phyloP scores from a whole-genome alignment of 2,888 invertebrate species.

The Eucera pruinosa region DNA sequence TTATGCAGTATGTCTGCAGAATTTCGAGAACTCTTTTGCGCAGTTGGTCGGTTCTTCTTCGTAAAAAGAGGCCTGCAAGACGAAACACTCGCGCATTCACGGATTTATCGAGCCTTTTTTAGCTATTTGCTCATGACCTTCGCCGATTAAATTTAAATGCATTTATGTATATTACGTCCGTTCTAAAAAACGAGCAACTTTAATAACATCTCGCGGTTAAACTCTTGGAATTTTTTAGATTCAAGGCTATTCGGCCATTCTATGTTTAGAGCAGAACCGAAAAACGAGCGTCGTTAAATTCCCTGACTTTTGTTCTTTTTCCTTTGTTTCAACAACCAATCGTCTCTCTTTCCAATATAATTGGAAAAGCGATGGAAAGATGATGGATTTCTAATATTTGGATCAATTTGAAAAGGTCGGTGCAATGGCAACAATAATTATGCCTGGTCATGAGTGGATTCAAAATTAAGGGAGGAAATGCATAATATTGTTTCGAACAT shows the following conservation, averaged over 20 bases:
- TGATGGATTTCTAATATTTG: too few species aligned
- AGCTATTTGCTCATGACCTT: slow-evolving; percentile 35
- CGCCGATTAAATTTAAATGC: slow-evolving; percentile 55
- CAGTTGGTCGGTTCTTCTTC: slow-evolving; percentile 42
- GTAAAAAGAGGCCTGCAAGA: slow-evolving; percentile 29
- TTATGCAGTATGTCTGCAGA: slow-evolving; percentile 60
- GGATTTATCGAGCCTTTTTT: slow-evolving; percentile 27
- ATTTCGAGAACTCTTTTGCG: slow-evolving; percentile 66
- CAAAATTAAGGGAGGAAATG: too few species aligned
- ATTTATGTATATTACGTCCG: slow-evolving; percentile 44
- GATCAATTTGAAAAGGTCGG: too few species aligned
- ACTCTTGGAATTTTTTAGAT: slow-evolving; percentile 28
- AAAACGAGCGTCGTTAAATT: slow-evolving; percentile 5
- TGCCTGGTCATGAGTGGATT: too few species aligned
- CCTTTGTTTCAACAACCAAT: neutral
- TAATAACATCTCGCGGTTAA: slow-evolving; percentile 35
- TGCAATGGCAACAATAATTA: too few species aligned
- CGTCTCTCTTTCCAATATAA: neutral
- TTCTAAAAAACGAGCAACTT: slow-evolving; percentile 29
- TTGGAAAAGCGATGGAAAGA: too few species aligned
- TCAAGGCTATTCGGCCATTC: slow-evolving; percentile 29
- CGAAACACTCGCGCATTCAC: neutral
- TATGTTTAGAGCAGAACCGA: slow-evolving; percentile 12
- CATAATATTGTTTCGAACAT: too few species aligned
- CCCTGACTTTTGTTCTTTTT: neutral